A percentile compares a stretch with the other conserved stretches of the same genome.
phyloP scores from a whole-genome alignment of 2,888 invertebrate genomes.

The Oeneis ivallda region DNA sequence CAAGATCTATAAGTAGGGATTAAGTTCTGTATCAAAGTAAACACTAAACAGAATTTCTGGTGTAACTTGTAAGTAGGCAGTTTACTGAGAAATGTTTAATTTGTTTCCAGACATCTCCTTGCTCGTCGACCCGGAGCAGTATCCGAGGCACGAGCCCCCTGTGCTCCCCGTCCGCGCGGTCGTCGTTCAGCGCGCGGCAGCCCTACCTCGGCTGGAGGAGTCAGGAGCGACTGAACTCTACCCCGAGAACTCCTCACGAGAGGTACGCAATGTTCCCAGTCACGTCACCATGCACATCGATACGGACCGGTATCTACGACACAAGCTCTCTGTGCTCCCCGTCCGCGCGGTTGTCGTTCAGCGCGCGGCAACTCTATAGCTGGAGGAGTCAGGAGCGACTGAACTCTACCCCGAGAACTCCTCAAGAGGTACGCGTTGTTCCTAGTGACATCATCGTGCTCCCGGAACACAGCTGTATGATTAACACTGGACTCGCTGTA shows the following conservation, averaged over 20 bases:
- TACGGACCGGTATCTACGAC: conserved; percentile 86
- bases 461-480: too few relatives aligned
- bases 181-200: conserved; percentile 91
- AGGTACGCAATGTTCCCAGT: conserved; percentile 64
- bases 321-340: conserved; percentile 86
- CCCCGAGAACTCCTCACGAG: conserved; percentile 93
- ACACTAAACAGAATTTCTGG: too few relatives aligned
- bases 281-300: conserved; percentile 60
- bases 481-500: too few relatives aligned
- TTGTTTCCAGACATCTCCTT: conserved; percentile 83
- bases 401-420: conserved; percentile 89
- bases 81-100: neutral
- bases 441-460: neutral
- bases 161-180: conserved; percentile 84
- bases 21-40: too few relatives aligned
- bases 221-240: conserved; percentile 90
- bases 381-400: conserved; percentile 94
- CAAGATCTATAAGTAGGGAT: too few relatives aligned
- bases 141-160: conserved; percentile 86
- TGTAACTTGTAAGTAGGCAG: neutral
- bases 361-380: conserved; percentile 93
- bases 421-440: conserved; percentile 84
- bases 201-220: conserved; percentile 95
- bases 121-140: conserved; percentile 87
- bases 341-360: conserved; percentile 87